Evolutionary conservation across 2,888 invertebrate species (phyloP).

Genomic region (Pseudanteris insignis): DNA sequence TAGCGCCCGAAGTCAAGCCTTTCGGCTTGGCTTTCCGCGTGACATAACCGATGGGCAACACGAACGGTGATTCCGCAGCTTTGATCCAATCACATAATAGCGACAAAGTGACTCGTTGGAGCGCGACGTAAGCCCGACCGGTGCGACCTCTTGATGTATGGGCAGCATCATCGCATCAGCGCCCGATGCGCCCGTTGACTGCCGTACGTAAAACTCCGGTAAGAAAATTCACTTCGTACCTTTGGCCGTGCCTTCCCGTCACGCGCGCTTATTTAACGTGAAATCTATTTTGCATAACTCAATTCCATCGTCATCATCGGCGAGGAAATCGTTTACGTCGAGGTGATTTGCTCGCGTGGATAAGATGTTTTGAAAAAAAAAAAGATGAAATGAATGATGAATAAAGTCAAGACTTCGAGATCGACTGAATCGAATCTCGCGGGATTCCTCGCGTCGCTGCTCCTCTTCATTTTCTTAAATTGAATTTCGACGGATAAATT

Average conservation of each 20-base stretch:
- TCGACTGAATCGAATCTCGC: too few relatives aligned
- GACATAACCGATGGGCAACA: conserved; percentile 13
- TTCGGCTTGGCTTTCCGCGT: too few relatives aligned
- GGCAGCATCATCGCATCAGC: conserved; percentile 25
- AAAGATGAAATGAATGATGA: conserved; percentile 10
- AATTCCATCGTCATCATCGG: conserved; percentile 61
- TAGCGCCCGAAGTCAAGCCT: too few relatives aligned
- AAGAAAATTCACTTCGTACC: too few relatives aligned
- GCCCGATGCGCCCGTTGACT: conserved; percentile 7
- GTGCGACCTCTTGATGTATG: conserved; percentile 31
- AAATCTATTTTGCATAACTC: conserved; percentile 63
- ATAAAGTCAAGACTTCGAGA: too few relatives aligned
- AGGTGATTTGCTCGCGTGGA: conserved; percentile 24
- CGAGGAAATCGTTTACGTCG: conserved; percentile 43
- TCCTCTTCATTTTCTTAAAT: too few relatives aligned
- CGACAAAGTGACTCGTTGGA: conserved; percentile 33
- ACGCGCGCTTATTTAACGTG: conserved; percentile 61
- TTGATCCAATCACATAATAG: conserved; percentile 37
- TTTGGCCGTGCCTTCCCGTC: too few relatives aligned
- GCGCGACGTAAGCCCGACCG: conserved; percentile 31
- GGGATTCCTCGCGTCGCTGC: too few relatives aligned
- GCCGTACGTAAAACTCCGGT: conserved; percentile 11
- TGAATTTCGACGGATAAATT: background rate
- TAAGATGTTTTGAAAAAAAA: background rate
- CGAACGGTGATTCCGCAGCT: conserved; percentile 24